These are phyloP conservation scores for Drosophila sulfurigaster DNA, from an alignment of 1,140 invertebrate species.

Conservation along the genomic window DNA sequence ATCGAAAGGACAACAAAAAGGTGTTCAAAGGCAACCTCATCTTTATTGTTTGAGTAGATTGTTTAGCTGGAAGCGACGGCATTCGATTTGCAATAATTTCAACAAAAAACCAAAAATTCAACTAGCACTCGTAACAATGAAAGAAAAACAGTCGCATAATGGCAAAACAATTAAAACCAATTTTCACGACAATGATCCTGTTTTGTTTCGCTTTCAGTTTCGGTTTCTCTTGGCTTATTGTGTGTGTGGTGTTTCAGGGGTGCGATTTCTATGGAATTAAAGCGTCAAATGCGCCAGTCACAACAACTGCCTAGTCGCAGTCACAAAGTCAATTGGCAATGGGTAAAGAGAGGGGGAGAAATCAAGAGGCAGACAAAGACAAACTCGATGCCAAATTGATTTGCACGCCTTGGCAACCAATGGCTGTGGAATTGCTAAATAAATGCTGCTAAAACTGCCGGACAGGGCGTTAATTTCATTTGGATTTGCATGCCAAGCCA, in stretches of 20 bases:
- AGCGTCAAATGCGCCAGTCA: conserved; percentile 80
- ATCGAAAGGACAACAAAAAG: conserved; percentile 19
- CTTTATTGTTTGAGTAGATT: conserved; percentile 45
- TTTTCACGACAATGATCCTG: conserved; percentile 57
- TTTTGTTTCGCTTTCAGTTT: conserved; percentile 3
- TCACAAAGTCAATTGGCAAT: conserved; percentile 37
- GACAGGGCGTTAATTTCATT: conserved; percentile 79
- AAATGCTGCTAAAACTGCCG: conserved; percentile 76
- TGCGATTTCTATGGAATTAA: conserved; percentile 73
- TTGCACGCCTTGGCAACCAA: conserved; percentile 59
- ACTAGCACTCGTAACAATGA: not conserved
- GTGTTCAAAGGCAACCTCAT: not conserved
- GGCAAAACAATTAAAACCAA: conserved; percentile 76
- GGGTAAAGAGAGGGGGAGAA: not conserved
- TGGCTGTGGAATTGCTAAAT: conserved; percentile 59
- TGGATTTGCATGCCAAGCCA: conserved; percentile 57
- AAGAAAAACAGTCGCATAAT: conserved; percentile 58
- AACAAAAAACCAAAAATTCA: conserved; percentile 39
- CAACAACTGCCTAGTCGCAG: conserved; percentile 57
- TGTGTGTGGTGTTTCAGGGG: conserved; percentile 10
- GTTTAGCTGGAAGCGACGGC: conserved; percentile 61
- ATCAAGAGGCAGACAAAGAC: conserved; percentile 9
- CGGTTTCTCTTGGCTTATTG: conserved; percentile 15
- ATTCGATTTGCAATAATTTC: conserved; percentile 73
- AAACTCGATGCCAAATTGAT: conserved; percentile 61